These are phyloP conservation scores for Spicauda simplicius DNA, from an alignment of 2,888 invertebrate genomes.

Conservation along the genomic window DNA sequence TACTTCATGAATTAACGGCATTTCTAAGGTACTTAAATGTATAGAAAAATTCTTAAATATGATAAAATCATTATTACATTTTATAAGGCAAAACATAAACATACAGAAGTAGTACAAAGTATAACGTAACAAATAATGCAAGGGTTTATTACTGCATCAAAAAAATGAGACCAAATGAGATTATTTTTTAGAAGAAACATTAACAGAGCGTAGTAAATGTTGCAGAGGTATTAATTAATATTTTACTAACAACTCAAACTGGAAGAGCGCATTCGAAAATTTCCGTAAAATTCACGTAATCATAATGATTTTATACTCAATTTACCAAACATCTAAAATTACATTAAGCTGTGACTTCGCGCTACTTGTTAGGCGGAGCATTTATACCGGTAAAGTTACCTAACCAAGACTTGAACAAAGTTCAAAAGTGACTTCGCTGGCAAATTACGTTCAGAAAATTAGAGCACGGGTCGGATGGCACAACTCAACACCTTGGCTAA, in stretches of 20 bases:
- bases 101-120: too few species aligned
- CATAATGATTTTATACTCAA: neutral
- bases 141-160: too few species aligned
- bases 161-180: neutral
- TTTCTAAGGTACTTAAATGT: too few species aligned
- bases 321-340: constrained; percentile 1
- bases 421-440: constrained; percentile 46
- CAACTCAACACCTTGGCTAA: neutral
- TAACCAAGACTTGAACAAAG: constrained; percentile 41
- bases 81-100: too few species aligned
- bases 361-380: neutral
- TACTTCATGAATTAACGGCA: neutral
- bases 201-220: too few species aligned
- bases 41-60: too few species aligned
- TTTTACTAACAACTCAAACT: neutral
- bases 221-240: neutral
- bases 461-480: constrained; percentile 54
- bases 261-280: neutral
- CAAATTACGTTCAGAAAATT: constrained; percentile 55
- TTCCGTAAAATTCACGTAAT: neutral
- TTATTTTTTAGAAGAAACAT: neutral
- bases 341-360: constrained; percentile 5
- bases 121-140: too few species aligned
- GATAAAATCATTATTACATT: too few species aligned
- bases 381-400: constrained; percentile 19